Evolutionary conservation across 2,888 invertebrate species (phyloP).

Genomic region (Ceriagrion tenellum): DNA sequence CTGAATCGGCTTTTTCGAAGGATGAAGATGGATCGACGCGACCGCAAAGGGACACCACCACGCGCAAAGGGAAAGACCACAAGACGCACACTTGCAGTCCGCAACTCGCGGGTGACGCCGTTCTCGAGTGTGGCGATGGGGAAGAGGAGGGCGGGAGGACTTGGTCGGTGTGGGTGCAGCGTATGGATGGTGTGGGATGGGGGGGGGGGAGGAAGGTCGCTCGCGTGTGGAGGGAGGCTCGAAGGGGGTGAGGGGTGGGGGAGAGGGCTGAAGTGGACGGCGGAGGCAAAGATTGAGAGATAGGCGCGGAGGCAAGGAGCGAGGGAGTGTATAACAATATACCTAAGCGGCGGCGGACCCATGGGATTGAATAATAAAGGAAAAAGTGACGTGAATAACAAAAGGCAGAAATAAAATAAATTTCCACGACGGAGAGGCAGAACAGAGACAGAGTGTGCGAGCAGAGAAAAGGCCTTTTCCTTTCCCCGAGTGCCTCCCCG

Average conservation of each 20-base stretch:
- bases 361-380: conserved; percentile 64
- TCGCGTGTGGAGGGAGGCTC: background rate
- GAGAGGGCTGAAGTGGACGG: conserved; percentile 1
- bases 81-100: too few relatives aligned
- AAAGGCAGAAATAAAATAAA: conserved; percentile 62
- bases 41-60: too few relatives aligned
- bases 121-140: too few relatives aligned
- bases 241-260: background rate
- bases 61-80: too few relatives aligned
- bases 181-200: background rate
- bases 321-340: conserved; percentile 59
- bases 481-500: background rate
- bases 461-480: background rate
- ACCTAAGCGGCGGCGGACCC: conserved; percentile 1
- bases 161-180: background rate
- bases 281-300: conserved; percentile 51
- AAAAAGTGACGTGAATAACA: conserved; percentile 67
- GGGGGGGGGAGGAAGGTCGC: background rate
- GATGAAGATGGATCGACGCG: too few relatives aligned
- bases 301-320: background rate
- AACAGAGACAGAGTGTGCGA: conserved; percentile 21
- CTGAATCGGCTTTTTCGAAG: too few relatives aligned
- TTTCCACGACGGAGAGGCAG: conserved; percentile 6
- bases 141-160: background rate
- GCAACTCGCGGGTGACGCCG: too few relatives aligned